phyloP scores from a whole-genome alignment of 53 echinoderm and acorn worm species.

The Glandiceps talaboti region DNA sequence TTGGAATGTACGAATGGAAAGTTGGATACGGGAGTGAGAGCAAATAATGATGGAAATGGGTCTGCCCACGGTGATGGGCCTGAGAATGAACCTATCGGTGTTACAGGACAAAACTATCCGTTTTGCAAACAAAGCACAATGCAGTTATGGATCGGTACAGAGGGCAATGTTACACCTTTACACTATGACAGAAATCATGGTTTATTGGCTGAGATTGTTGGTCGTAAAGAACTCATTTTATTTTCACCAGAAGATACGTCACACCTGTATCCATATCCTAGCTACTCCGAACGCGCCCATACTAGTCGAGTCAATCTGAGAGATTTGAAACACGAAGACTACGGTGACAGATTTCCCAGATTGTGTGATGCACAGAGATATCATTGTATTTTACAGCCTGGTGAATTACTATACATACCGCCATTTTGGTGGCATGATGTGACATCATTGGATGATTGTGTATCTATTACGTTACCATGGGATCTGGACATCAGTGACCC shows the following conservation, averaged over 20 bases:
- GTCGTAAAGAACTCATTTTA: conserved; percentile 27
- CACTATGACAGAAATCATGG: conserved; percentile 42
- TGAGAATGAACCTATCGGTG: no score
- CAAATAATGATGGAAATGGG: not conserved
- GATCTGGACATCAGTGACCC: conserved; percentile 16
- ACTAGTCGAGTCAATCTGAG: conserved; percentile 25
- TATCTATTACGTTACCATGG: conserved; percentile 38
- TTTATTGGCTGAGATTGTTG: conserved; percentile 21
- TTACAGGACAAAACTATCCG: not conserved
- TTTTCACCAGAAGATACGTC: conserved; percentile 34
- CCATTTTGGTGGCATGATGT: conserved; percentile 50
- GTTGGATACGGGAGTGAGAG: not conserved
- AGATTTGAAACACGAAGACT: not conserved
- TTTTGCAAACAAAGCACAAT: conserved; percentile 25
- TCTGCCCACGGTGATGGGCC: not conserved
- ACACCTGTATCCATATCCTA: conserved; percentile 21
- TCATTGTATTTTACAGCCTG: conserved; percentile 27
- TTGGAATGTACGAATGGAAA: no score
- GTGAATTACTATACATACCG: conserved; percentile 26
- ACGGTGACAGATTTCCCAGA: conserved; percentile 6
- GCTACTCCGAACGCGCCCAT: conserved; percentile 25
- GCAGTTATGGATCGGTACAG: conserved; percentile 38
- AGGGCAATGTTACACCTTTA: conserved; percentile 33
- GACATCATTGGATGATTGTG: conserved; percentile 29
- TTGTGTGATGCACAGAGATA: conserved; percentile 22